Base-by-base conservation (phyloP, 2,888 invertebrate genomes). In the Orthosia gracilis region DNA sequence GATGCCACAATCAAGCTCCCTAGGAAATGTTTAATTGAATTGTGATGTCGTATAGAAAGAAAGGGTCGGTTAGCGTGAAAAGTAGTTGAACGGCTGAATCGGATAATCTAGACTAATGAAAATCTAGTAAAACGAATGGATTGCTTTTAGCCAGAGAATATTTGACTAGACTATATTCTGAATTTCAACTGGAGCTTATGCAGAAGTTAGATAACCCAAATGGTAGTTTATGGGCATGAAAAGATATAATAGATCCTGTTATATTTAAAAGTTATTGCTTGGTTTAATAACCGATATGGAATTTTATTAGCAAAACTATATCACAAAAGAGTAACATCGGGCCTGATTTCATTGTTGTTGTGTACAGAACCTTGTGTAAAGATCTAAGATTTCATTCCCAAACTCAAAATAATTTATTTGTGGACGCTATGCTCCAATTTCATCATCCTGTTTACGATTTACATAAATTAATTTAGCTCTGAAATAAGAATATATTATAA, bases 1-100 rank as follows among this genome's bases (percentile, higher is more conserved):
- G 90, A 91, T 89, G 87, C 88, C 89, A 89, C 89, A 91, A 92
- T 92, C 90, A 91, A 90, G 87, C 88, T 85, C 82, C 85, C 87
- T 86, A 87, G 87, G 85, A 88, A 88, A 89, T 91, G 88, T 91
- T 91, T 92, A 92, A 92, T 93, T 92, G 92, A 92, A 91, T 92
- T 91, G 89, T 92, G 91, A 91, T 92, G 90, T 91, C 88, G 88
- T 89, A 87, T 87, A 88, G 87, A 90, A 89, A 88, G 90, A 90
- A 91, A 88, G 88, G 91, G 89, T 90, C 87, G 86, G 88, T 84
- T 83, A 84, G 89, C 87, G 89, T 87, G 89, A 90, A 90, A 90
- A 90, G 89, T 89, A 89, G 66, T 73, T 69, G 66, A 64, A 69
- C 63, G 62, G 62, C 63, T 70, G 70, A 80, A 76, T 71, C 69